These are phyloP conservation scores for Drosophila sp. DNA, from an alignment of 1,140 invertebrate genomes.

Conservation along the genomic window DNA sequence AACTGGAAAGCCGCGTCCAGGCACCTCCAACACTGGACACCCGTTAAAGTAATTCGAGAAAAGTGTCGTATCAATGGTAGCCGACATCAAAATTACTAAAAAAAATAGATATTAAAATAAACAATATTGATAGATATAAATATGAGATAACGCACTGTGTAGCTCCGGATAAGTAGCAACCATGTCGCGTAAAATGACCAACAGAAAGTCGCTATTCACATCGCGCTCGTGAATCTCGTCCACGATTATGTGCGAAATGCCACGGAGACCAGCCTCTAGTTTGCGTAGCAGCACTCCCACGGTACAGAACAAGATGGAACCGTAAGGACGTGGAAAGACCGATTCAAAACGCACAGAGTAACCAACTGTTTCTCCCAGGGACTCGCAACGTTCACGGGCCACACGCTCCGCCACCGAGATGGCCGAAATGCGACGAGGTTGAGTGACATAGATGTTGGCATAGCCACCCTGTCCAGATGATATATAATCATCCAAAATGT, in stretches of 20 bases:
- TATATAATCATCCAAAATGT: slow-evolving; percentile 97
- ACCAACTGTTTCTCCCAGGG: slow-evolving; percentile 91
- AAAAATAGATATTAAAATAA: not conserved
- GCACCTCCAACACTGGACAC: slow-evolving; percentile 91
- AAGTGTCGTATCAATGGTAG: slow-evolving; percentile 96
- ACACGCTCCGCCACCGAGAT: slow-evolving; percentile 97
- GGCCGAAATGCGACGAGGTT: slow-evolving; percentile 97
- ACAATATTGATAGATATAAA: not conserved
- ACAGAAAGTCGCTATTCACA: slow-evolving; percentile 97
- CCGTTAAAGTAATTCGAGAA: slow-evolving; percentile 96
- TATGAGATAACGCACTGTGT: slow-evolving; percentile 84
- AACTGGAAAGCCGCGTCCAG: slow-evolving; percentile 92
- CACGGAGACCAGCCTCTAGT: slow-evolving; percentile 93
- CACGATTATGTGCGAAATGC: slow-evolving; percentile 95
- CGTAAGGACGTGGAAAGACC: slow-evolving; percentile 94
- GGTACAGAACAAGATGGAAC: slow-evolving; percentile 97
- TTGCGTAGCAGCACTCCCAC: slow-evolving; percentile 96
- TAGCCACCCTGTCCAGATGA: slow-evolving; percentile 92
- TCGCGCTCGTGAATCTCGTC: slow-evolving; percentile 99
- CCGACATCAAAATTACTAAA: slow-evolving; percentile 96
- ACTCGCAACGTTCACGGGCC: slow-evolving; percentile 93
- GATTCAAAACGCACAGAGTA: slow-evolving; percentile 98
- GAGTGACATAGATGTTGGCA: slow-evolving; percentile 96
- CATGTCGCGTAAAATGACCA: slow-evolving; percentile 97
- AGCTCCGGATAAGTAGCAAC: slow-evolving; percentile 95